Base-by-base conservation (phyloP, 2,113 vertebrate species). In the Thamnaconus septentrionalis region DNA sequence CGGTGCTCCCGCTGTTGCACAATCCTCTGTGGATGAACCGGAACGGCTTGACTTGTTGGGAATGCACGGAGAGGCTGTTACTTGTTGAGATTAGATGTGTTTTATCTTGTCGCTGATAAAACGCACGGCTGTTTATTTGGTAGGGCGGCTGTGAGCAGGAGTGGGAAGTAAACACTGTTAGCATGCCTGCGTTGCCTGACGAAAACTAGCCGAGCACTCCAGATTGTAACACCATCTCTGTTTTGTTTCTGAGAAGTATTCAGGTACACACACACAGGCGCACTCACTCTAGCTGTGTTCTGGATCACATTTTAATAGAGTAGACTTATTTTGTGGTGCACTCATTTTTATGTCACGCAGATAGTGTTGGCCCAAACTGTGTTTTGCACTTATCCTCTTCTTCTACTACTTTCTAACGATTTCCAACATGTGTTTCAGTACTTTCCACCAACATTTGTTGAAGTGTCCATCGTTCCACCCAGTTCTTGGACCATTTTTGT, bases 101-200 rank as follows among this genome's bases (percentile, higher is more conserved):
- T 63, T 65, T 83, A 78, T 83, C 76, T 82, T 57, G 66, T 83
- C 76, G 55, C 64, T 56, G 76, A 74, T 71, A 69, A 77, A 31
- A 79, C 68, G 53, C 73, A 60, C 49, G 59, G 56, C 31, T 88
- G 87, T 91, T 89, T 90, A 86, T 85, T 82, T 85, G 66, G 70
- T 31, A 73, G 72, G 50, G 64, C 82, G 87, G 86, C 86, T 87
- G 84, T 61, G 66, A 61, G 67, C 56, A 12, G 76, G 73, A 66
- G 52, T 67, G 39, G 47, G 64, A 76, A 77, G 84, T 87, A 88
- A 89, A 89, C 83, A 82, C 64, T 71, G 64, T 66, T 57, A 66
- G 83, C 67, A 81, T 57, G 75, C 68, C 63, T 59, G 65, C 69
- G 64, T 67, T 60, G 70, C 84, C 59, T 78, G 86, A 87, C 79